Conservation (phyloP, 2,888 invertebrate species). For the Euclidia mi region DNA sequence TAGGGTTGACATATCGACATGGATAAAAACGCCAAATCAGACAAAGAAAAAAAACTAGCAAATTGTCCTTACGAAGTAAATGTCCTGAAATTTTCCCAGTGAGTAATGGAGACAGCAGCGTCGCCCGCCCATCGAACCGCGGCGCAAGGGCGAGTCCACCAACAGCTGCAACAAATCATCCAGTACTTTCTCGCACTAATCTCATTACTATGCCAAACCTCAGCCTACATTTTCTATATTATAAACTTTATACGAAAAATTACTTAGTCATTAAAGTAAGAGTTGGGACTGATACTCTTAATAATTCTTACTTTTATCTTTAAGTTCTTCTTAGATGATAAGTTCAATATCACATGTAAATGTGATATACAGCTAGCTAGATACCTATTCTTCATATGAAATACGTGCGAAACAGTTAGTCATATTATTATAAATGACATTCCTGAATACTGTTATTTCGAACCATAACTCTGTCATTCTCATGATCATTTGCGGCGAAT, state of each 20-base stretch:
- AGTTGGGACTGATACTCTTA: too few species aligned
- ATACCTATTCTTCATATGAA: too few species aligned
- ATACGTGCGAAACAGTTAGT: too few species aligned
- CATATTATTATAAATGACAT: too few species aligned
- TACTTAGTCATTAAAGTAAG: neutral
- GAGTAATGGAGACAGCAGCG: slow-evolving; percentile 12
- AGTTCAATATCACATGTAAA: too few species aligned
- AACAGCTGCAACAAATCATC: slow-evolving; percentile 43
- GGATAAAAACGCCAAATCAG: too few species aligned
- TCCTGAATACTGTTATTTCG: too few species aligned
- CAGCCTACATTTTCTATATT: neutral
- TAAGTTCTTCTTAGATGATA: too few species aligned
- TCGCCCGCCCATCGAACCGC: slow-evolving; percentile 37
- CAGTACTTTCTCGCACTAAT: slow-evolving; percentile 33
- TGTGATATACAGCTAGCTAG: too few species aligned
- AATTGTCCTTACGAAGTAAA: neutral
- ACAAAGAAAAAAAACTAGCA: neutral
- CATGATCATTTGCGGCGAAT: neutral
- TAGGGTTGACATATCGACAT: too few species aligned
- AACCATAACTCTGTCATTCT: neutral
- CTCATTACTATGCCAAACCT: slow-evolving; percentile 24
- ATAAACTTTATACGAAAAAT: neutral
- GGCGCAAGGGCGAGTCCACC: slow-evolving; percentile 43
- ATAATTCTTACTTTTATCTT: too few species aligned
- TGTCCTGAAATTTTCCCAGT: neutral